Evolutionary conservation across 2,797 vertebrate genomes (phyloP).

Genomic region (Parauchenoglanis punctatus): DNA sequence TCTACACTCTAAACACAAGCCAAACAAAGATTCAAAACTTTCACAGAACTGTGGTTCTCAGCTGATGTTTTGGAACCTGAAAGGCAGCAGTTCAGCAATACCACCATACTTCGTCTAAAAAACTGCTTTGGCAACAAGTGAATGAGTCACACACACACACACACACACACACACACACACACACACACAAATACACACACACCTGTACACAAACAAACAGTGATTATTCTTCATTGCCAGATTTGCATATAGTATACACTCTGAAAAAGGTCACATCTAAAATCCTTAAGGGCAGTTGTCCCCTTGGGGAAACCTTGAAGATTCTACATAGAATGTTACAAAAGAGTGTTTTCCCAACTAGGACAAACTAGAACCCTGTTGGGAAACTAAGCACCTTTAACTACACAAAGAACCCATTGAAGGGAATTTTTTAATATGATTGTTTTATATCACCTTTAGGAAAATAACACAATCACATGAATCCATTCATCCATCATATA

Average conservation of each 20-base stretch:
- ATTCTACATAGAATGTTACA: neutral
- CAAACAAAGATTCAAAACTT: slow-evolving; percentile 13
- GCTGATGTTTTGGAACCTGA: slow-evolving; percentile 42
- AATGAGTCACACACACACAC: slow-evolving; percentile 26
- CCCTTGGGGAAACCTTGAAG: neutral
- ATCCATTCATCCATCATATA: no score
- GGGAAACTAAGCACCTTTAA: neutral
- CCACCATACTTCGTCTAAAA: slow-evolving; percentile 31
- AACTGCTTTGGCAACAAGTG: slow-evolving; percentile 41
- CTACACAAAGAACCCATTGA: neutral
- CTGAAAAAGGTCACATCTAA: neutral
- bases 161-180: slow-evolving; percentile 41
- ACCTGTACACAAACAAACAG: slow-evolving; percentile 17
- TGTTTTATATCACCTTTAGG: neutral
- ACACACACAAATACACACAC: neutral
- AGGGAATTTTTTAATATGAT: neutral
- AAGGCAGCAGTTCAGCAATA: slow-evolving; percentile 30
- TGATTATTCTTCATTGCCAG: neutral
- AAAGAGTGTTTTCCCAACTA: neutral
- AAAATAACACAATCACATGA: neutral
- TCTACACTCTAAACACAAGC: slow-evolving; percentile 5
- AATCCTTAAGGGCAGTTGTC: neutral
- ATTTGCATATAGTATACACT: neutral
- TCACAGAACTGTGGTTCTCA: slow-evolving; percentile 27
- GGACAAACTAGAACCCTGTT: neutral